phyloP scores from a whole-genome alignment of 2,888 invertebrate species.

The Gnatocerus cornutus region DNA sequence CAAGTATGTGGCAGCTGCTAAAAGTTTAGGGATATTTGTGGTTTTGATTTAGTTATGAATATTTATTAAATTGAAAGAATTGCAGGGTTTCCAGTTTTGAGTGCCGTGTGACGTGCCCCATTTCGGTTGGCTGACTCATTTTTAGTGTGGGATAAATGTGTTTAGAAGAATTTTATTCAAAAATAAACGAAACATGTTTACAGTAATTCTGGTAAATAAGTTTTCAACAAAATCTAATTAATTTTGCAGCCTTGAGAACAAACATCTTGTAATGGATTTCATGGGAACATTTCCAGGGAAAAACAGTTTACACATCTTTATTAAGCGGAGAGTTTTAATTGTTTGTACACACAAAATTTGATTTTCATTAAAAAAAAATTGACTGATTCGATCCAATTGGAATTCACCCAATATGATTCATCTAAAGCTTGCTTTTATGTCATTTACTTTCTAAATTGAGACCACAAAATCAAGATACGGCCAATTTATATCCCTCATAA shows the following conservation, averaged over 20 bases:
- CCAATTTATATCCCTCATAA: constrained; percentile 25
- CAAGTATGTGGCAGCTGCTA: constrained; percentile 45
- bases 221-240: constrained; percentile 19
- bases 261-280: constrained; percentile 14
- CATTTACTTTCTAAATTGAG: constrained; percentile 20
- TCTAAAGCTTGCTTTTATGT: constrained; percentile 3
- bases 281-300: constrained; percentile 2
- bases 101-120: constrained; percentile 14
- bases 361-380: no score
- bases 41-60: constrained; percentile 44
- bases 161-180: constrained; percentile 19
- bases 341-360: no score
- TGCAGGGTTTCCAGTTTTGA: constrained; percentile 10
- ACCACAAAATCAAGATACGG: constrained; percentile 16
- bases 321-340: background rate
- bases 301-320: constrained; percentile 5
- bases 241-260: constrained; percentile 22
- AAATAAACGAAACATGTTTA: constrained; percentile 27
- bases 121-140: constrained; percentile 21
- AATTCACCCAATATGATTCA: no score
- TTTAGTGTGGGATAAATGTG: constrained; percentile 3
- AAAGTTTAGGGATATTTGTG: constrained; percentile 35
- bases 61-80: constrained; percentile 40
- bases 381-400: no score
- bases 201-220: constrained; percentile 4